Evolutionary conservation across 2,888 invertebrate genomes (phyloP).

Genomic region (Archips xylosteana): DNA sequence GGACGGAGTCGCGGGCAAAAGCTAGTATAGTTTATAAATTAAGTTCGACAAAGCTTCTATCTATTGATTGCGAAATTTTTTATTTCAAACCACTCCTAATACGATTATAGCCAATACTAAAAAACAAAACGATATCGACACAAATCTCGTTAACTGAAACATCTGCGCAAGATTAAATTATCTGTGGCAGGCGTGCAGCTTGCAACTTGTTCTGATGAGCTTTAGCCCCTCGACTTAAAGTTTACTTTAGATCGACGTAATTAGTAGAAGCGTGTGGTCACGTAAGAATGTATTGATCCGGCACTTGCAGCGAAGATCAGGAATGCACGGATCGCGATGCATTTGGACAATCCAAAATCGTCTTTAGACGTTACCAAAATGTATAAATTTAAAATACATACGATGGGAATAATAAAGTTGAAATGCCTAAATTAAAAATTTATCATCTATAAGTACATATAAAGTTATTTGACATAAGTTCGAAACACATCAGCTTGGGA

Average conservation of each 20-base stretch:
- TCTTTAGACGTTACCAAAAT: background rate
- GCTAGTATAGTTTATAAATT: background rate
- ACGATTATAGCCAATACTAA: background rate
- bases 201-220: background rate
- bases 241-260: slow-evolving; percentile 26
- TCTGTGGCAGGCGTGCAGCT: slow-evolving; percentile 7
- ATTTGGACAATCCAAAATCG: slow-evolving; percentile 18
- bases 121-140: background rate
- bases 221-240: slow-evolving; percentile 12
- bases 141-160: slow-evolving; percentile 14
- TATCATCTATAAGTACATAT: no score
- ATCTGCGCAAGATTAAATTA: slow-evolving; percentile 14
- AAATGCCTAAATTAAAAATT: no score
- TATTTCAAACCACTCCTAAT: background rate
- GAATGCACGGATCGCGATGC: slow-evolving; percentile 39
- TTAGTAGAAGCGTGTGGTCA: slow-evolving; percentile 30
- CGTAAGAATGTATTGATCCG: slow-evolving; percentile 43
- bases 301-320: slow-evolving; percentile 37
- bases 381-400: no score
- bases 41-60: no score
- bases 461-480: no score
- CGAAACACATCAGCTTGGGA: no score
- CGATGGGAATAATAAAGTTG: no score
- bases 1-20: no score
- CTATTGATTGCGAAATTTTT: background rate